These are phyloP conservation scores for Chaetophractus vellerosus DNA, from an alignment of 2,797 vertebrate genomes.

Conservation along the genomic window DNA sequence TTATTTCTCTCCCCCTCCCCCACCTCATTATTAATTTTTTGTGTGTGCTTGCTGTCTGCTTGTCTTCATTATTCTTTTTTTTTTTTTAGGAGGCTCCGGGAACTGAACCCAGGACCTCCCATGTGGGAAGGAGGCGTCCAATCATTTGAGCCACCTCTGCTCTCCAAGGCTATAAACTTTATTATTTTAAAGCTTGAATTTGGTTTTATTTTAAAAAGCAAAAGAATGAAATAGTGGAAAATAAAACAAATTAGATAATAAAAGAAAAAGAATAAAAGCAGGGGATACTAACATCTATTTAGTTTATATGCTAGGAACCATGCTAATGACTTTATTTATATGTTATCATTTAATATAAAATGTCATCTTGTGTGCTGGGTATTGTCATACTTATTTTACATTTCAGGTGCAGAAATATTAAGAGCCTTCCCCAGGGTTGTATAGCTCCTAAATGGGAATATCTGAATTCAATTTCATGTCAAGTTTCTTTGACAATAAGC, in stretches of 20 bases:
- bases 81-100: too few species aligned
- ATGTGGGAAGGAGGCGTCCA: too few species aligned
- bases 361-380: background rate
- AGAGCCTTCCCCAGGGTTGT: background rate
- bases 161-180: background rate
- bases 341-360: slow-evolving; percentile 59
- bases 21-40: too few species aligned
- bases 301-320: slow-evolving; percentile 23
- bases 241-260: slow-evolving; percentile 15
- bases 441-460: background rate
- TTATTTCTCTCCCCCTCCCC: too few species aligned
- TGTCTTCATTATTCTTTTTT: too few species aligned
- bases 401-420: slow-evolving; percentile 5
- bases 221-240: slow-evolving; percentile 35
- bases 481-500: slow-evolving; percentile 22
- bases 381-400: slow-evolving; percentile 1
- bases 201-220: slow-evolving; percentile 24
- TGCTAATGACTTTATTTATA: slow-evolving; percentile 15
- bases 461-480: slow-evolving; percentile 13
- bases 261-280: slow-evolving; percentile 49
- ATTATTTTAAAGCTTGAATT: slow-evolving; percentile 41
- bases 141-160: too few species aligned
- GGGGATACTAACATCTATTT: background rate
- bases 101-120: too few species aligned
- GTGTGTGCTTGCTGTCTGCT: too few species aligned